Percentiles rank a stretch among this genome's conserved stretches.
Evolutionary conservation across 1,140 invertebrate genomes (phyloP).

Genomic region (Calycopis cecrops): DNA sequence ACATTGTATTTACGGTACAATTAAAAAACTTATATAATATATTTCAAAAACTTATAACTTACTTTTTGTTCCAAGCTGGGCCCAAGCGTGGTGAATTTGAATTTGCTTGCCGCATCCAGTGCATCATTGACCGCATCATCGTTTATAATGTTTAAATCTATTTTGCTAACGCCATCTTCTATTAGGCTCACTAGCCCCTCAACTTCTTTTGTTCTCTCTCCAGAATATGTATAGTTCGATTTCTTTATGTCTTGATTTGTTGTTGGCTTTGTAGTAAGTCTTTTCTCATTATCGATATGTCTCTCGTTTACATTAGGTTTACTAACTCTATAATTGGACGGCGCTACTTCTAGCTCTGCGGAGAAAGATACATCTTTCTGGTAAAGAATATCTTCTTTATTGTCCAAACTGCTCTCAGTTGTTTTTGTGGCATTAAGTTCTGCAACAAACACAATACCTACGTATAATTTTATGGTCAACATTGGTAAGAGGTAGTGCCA

Average conservation of each 20-base stretch:
- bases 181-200: conserved; percentile 63
- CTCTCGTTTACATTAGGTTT: conserved; percentile 52
- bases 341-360: conserved; percentile 79
- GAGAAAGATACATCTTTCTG: conserved; percentile 89
- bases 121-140: conserved; percentile 43
- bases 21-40: too few relatives aligned
- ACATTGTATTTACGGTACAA: too few relatives aligned
- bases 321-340: conserved; percentile 58
- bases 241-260: conserved; percentile 27
- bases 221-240: conserved; percentile 51
- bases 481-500: too few relatives aligned
- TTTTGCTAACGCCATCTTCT: conserved; percentile 65
- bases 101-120: conserved; percentile 34
- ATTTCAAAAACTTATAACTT: conserved; percentile 16
- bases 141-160: conserved; percentile 62
- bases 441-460: conserved; percentile 63
- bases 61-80: conserved; percentile 73
- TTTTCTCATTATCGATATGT: conserved; percentile 48
- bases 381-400: conserved; percentile 85
- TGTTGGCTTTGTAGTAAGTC: conserved; percentile 37
- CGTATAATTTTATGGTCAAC: too few relatives aligned
- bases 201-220: conserved; percentile 55
- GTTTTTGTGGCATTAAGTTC: conserved; percentile 83
- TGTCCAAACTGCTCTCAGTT: conserved; percentile 74
- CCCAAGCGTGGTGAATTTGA: conserved; percentile 62